phyloP scores from a whole-genome alignment of 1,140 invertebrate genomes.

The Mamestra configurata region DNA sequence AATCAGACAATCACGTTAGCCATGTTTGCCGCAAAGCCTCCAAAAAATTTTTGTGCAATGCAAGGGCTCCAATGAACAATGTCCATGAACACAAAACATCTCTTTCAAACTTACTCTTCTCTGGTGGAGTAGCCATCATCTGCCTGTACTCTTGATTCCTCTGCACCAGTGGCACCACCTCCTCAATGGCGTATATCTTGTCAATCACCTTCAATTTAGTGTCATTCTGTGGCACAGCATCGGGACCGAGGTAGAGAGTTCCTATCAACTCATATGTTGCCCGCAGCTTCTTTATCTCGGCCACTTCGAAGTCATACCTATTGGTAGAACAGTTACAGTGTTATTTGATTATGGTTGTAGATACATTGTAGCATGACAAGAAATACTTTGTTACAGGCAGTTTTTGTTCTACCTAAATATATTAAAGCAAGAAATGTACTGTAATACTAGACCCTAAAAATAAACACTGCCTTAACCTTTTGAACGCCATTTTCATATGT shows the following conservation, averaged over 20 bases:
- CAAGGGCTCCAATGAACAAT: no score
- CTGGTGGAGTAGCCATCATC: constrained; percentile 68
- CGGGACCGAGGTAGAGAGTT: constrained; percentile 84
- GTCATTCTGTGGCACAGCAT: constrained; percentile 86
- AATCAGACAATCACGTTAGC: no score
- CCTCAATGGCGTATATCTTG: constrained; percentile 90
- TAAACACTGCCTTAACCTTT: no score
- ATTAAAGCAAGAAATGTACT: no score
- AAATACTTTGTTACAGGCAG: no score
- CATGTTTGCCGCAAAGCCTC: no score
- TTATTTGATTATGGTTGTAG: no score
- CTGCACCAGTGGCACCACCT: constrained; percentile 80
- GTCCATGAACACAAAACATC: neutral
- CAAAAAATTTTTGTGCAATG: no score
- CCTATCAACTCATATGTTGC: constrained; percentile 77
- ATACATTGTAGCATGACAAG: no score
- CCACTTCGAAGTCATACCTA: constrained; percentile 88
- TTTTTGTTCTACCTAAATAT: no score
- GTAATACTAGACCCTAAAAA: no score
- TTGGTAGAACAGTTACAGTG: neutral
- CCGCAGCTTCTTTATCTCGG: constrained; percentile 77
- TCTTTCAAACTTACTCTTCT: constrained; percentile 72
- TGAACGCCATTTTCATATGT: no score
- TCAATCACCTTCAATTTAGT: constrained; percentile 89
- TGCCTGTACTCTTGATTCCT: constrained; percentile 75